Conservation (phyloP, 2,888 invertebrate species). For the Scrobipalpa atriplicella region DNA sequence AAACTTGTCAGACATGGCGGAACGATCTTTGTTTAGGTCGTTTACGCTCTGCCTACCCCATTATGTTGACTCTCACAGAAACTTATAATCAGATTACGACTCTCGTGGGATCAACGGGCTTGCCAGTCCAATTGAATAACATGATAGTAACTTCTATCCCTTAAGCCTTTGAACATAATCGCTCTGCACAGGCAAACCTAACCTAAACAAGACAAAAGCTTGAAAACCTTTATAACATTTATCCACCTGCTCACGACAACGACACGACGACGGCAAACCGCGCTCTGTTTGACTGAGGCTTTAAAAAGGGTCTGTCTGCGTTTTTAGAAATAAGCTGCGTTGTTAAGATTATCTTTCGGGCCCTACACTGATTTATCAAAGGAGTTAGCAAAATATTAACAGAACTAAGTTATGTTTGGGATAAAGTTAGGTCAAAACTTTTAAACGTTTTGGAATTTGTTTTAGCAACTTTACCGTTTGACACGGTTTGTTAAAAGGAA, state of each 20-base stretch:
- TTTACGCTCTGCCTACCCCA: too few relatives aligned
- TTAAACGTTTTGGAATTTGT: too few relatives aligned
- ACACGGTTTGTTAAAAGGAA: not conserved
- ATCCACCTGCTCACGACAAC: too few relatives aligned
- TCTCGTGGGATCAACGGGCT: not conserved
- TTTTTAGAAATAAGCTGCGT: conserved; percentile 2
- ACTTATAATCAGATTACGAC: conserved; percentile 5
- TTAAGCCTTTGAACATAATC: not conserved
- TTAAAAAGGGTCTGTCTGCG: not conserved
- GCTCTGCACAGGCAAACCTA: too few relatives aligned
- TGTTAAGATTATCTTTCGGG: not conserved
- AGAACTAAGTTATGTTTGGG: not conserved
- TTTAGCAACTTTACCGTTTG: not conserved
- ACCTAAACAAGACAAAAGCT: too few relatives aligned
- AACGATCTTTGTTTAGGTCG: too few relatives aligned
- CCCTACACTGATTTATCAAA: not conserved
- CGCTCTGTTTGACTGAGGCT: not conserved
- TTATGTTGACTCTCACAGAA: not conserved
- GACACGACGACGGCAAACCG: too few relatives aligned
- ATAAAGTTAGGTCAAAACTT: not conserved
- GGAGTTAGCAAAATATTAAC: not conserved
- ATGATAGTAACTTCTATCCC: not conserved
- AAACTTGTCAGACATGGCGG: too few relatives aligned
- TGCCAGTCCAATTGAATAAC: not conserved
- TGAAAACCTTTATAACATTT: too few relatives aligned